Base-by-base conservation (phyloP, 2,888 invertebrate genomes). In the Erebia epiphron region DNA sequence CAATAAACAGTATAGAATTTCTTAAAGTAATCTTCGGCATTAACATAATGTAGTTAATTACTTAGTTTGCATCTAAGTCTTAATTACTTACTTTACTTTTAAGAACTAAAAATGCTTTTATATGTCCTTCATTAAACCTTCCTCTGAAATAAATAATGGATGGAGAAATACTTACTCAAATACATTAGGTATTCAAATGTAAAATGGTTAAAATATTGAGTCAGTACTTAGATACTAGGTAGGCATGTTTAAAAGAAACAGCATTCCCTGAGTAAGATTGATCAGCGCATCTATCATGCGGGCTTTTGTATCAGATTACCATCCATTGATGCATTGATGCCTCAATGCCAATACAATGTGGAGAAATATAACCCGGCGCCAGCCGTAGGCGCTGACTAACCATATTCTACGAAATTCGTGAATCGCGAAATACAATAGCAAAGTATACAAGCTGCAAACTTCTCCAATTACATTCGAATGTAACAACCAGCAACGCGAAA, bases 321-420 rank as follows among this genome's bases (percentile, higher is more conserved):
- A 76, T n/a, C 76, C 49, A 18, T 3, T 46, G 46, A 46, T 46
- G 46, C 79, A 79, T 77, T 78, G 78, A 83, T 82, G 78, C 77
- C 77, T 78, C 75, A 78, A 80, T 80, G 71, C 73, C 52, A 77
- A 73, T 75, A 70, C 75, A 74, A 80, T 76, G 78, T 74, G 70
- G 75, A 80, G 86, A 82, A 86, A 88, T 76, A 80, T 74, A 83
- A 87, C 77, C 79, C 73, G 85, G 85, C 87, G 86, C 83, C 85
- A 76, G 75, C n/a, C 64, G 35, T 11, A 41, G 61, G 63, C 10
- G 16, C 18, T 57, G 57, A 65, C 67, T 71, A 67, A 72, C 54
- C 56, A 41, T 62, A 16, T 61, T 65, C 18, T 49, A 26, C 60
- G 73, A 72, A 68, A 66, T 75, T 62, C 21, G 60, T 43, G 43